A percentile compares a stretch with the other conserved stretches of the same genome.
Evolutionary conservation across 2,113 vertebrate species (phyloP).

Genomic region (Tinamus guttatus): DNA sequence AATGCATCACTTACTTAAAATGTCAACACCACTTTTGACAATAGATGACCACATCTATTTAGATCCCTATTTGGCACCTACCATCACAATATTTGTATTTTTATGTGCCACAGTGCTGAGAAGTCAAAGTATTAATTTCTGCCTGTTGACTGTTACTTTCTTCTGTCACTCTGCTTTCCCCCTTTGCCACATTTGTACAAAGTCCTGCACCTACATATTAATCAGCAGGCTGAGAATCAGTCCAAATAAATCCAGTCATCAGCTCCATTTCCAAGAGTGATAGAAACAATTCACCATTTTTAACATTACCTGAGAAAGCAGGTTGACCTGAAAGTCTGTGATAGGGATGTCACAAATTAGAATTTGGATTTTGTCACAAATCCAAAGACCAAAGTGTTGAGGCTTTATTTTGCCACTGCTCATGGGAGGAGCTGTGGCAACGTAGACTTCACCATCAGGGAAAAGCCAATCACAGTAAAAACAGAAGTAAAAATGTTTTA

Average conservation of each 20-base stretch:
- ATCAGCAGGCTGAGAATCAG: background rate
- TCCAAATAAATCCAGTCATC: background rate
- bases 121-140: background rate
- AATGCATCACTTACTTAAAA: background rate
- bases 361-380: background rate
- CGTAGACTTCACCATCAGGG: background rate
- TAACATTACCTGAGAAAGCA: background rate
- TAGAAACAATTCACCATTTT: background rate
- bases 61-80: background rate
- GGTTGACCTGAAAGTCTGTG: background rate
- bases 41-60: background rate
- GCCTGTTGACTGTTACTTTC: background rate
- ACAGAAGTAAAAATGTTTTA: background rate
- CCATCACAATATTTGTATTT: background rate
- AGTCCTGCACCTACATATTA: accelerated
- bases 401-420: background rate
- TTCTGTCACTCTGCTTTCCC: background rate
- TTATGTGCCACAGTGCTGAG: background rate
- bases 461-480: background rate
- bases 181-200: background rate
- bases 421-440: background rate
- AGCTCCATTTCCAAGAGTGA: background rate
- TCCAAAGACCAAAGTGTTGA: background rate
- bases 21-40: background rate
- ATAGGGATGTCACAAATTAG: background rate